Percentiles rank a stretch among this genome's conserved stretches.
phyloP scores from a whole-genome alignment of 2,113 vertebrate species.

The Myiozetetes cayanensis region DNA sequence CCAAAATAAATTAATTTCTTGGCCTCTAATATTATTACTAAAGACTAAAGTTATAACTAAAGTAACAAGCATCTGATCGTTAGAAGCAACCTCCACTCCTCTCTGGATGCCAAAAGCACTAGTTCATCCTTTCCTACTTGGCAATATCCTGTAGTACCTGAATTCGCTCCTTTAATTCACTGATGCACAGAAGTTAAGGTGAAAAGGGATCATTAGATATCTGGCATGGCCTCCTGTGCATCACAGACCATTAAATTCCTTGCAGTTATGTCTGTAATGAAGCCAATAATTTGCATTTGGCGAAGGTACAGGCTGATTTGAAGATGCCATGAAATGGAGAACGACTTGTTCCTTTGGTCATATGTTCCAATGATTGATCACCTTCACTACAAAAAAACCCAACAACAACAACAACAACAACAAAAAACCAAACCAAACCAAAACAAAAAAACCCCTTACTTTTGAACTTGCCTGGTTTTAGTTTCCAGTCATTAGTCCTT shows the following conservation, averaged over 20 bases:
- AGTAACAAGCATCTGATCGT: background rate
- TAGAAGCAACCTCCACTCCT: background rate
- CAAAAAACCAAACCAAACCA: too few species aligned
- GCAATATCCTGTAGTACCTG: background rate
- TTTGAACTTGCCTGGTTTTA: background rate
- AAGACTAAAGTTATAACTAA: background rate
- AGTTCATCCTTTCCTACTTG: background rate
- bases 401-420: too few species aligned
- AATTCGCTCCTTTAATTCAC: background rate
- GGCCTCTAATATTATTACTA: background rate
- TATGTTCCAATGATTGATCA: background rate
- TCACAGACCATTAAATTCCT: conserved; percentile 6
- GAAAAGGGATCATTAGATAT: background rate
- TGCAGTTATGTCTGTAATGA: conserved; percentile 5
- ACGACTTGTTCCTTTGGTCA: background rate
- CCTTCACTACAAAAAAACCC: background rate
- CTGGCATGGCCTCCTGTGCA: background rate
- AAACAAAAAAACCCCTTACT: background rate
- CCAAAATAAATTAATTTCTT: background rate
- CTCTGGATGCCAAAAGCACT: background rate
- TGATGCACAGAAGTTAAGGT: background rate
- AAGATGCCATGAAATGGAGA: background rate
- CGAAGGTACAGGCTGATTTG: background rate
- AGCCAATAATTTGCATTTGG: background rate
- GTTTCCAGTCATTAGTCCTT: background rate